phyloP scores from a whole-genome alignment of 2,797 vertebrate genomes.

The Cichlasoma orientale region DNA sequence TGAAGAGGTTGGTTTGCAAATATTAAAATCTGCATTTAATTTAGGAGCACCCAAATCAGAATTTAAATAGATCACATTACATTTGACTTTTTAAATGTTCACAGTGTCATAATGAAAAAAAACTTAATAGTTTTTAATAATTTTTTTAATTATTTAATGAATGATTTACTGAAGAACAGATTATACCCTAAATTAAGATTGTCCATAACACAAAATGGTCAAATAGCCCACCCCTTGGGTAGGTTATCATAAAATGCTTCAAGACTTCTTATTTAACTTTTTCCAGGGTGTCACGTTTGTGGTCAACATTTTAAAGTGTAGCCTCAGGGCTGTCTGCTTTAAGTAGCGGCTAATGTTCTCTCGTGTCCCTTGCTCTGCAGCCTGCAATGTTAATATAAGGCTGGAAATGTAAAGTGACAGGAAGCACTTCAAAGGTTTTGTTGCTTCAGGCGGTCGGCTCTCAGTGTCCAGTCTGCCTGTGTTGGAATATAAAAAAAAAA shows the following conservation, averaged over 20 bases:
- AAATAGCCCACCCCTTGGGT: neutral
- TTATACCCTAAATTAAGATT: too few species aligned
- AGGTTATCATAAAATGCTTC: neutral
- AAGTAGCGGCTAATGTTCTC: slow-evolving; percentile 48
- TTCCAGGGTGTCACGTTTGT: slow-evolving; percentile 5
- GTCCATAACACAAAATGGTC: too few species aligned
- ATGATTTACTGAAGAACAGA: too few species aligned
- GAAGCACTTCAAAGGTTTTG: slow-evolving; percentile 58
- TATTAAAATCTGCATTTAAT: too few species aligned
- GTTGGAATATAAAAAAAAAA: slow-evolving; percentile 10
- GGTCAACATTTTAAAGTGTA: slow-evolving; percentile 17
- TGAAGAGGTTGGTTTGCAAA: too few species aligned
- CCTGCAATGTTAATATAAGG: slow-evolving; percentile 36
- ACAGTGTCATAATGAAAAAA: too few species aligned
- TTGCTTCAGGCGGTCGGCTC: slow-evolving; percentile 44
- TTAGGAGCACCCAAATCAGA: too few species aligned
- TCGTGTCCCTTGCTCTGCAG: slow-evolving; percentile 28
- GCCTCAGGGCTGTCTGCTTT: slow-evolving; percentile 39
- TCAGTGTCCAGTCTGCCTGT: slow-evolving; percentile 23
- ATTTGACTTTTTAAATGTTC: too few species aligned
- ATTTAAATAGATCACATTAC: too few species aligned
- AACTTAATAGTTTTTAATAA: too few species aligned
- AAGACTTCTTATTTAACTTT: neutral
- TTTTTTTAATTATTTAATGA: too few species aligned
- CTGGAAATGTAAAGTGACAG: slow-evolving; percentile 72